Evolutionary conservation across 2,888 invertebrate species (phyloP).

Genomic region (Drosophila meridiana): DNA sequence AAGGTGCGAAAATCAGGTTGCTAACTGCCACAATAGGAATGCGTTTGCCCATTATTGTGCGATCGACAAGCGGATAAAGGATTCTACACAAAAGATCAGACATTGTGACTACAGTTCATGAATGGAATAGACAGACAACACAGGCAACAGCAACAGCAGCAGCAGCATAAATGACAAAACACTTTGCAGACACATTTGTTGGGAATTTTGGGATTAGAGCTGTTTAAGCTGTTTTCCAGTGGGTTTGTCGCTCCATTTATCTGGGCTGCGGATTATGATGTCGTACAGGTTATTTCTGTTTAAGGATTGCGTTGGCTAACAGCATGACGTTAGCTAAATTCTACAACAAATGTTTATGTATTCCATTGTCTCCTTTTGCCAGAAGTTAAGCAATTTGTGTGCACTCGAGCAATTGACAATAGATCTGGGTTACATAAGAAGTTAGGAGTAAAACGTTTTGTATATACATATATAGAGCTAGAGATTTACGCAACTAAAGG

Average conservation of each 20-base stretch:
- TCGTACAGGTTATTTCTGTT: constrained; percentile 46
- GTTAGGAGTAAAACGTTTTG: constrained; percentile 55
- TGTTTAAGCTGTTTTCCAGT: constrained; percentile 71
- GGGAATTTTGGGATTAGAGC: constrained; percentile 72
- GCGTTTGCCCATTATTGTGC: constrained; percentile 71
- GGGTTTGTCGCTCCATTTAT: constrained; percentile 66
- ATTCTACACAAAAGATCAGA: constrained; percentile 43
- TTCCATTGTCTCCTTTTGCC: neutral
- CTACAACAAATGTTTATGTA: neutral
- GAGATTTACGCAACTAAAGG: constrained; percentile 2
- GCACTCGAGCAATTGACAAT: constrained; percentile 37
- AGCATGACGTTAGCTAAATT: constrained; percentile 56
- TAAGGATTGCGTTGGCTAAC: constrained; percentile 30
- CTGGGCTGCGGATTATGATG: constrained; percentile 53
- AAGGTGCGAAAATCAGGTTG: constrained; percentile 74
- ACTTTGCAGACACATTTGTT: constrained; percentile 67
- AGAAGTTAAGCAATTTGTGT: constrained; percentile 73
- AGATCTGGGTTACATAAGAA: constrained; percentile 67
- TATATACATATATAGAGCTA: constrained; percentile 4
- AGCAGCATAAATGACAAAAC: constrained; percentile 35
- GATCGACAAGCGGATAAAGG: constrained; percentile 72
- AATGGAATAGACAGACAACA: constrained; percentile 47
- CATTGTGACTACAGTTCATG: constrained; percentile 48
- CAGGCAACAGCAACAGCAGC: neutral
- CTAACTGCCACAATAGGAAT: constrained; percentile 25